phyloP scores from a whole-genome alignment of 2,888 invertebrate species.

The Euproctis similis region DNA sequence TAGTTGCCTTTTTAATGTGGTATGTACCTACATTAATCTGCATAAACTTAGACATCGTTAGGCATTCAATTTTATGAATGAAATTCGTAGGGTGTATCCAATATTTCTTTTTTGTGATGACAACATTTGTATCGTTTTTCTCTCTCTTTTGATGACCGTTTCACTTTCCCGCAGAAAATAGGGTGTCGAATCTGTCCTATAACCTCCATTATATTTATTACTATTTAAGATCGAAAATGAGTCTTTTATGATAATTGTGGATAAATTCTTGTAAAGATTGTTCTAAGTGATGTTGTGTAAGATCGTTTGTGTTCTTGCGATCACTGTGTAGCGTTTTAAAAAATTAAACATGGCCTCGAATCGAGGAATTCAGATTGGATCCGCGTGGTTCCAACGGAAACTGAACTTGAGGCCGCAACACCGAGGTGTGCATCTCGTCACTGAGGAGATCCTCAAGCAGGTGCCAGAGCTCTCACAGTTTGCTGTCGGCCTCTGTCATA shows the following conservation, averaged over 20 bases:
- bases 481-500: slow-evolving; percentile 95
- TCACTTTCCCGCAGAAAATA: slow-evolving; percentile 77
- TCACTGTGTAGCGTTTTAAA: slow-evolving; percentile 72
- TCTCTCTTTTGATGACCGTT: slow-evolving; percentile 66
- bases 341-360: slow-evolving; percentile 89
- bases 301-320: slow-evolving; percentile 71
- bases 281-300: slow-evolving; percentile 75
- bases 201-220: slow-evolving; percentile 74
- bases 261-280: slow-evolving; percentile 73
- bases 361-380: slow-evolving; percentile 94
- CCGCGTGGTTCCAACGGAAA: slow-evolving; percentile 99
- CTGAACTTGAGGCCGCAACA: slow-evolving; percentile 96
- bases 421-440: slow-evolving; percentile 97
- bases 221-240: slow-evolving; percentile 76
- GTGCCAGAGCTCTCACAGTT: slow-evolving; percentile 96
- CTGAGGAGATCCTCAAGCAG: slow-evolving; percentile 96
- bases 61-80: slow-evolving; percentile 37
- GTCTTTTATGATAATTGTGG: slow-evolving; percentile 83
- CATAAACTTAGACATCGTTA: no score
- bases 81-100: slow-evolving; percentile 21
- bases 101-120: slow-evolving; percentile 39
- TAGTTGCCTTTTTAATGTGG: no score
- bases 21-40: no score
- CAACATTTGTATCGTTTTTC: slow-evolving; percentile 59
- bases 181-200: slow-evolving; percentile 76